Evolutionary conservation across 2,113 vertebrate species (phyloP).

Genomic region (Mola mola): DNA sequence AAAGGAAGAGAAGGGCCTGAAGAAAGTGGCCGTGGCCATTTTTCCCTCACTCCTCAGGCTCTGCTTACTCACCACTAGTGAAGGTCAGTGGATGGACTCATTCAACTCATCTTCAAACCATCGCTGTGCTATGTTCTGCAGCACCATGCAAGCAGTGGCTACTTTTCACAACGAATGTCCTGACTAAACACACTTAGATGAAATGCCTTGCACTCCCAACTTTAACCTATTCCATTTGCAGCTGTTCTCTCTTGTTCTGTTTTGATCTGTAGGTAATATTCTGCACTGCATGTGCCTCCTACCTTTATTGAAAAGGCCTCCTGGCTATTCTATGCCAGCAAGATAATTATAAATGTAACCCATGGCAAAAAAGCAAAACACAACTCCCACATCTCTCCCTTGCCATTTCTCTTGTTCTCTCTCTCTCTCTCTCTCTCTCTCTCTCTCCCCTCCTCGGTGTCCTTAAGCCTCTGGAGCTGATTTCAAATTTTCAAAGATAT

Average conservation of each 20-base stretch:
- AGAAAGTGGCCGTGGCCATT: constrained; percentile 66
- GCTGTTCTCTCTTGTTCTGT: constrained; percentile 49
- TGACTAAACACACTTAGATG: constrained; percentile 43
- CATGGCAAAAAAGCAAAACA: constrained; percentile 77
- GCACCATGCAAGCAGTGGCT: constrained; percentile 36
- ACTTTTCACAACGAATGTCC: constrained; percentile 43
- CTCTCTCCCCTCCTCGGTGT: constrained; percentile 41
- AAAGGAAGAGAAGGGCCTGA: constrained; percentile 69
- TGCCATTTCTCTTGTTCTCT: constrained; percentile 60
- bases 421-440: constrained; percentile 49
- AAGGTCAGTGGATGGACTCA: constrained; percentile 74
- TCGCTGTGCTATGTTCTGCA: constrained; percentile 29
- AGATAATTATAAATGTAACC: constrained; percentile 81
- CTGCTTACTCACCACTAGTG: constrained; percentile 72
- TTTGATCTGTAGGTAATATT: constrained; percentile 73
- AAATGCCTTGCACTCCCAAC: constrained; percentile 25
- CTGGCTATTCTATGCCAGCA: constrained; percentile 70
- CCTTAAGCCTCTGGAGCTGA: constrained; percentile 70
- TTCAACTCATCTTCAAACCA: constrained; percentile 71
- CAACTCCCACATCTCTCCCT: constrained; percentile 75
- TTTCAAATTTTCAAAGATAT: constrained; percentile 78
- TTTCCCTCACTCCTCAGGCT: constrained; percentile 60
- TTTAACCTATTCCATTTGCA: constrained; percentile 35
- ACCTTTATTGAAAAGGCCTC: constrained; percentile 77
- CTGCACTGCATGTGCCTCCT: constrained; percentile 67